Evolutionary conservation across 1,140 invertebrate genomes (phyloP), one percentile per base, ranked within the genome.

Genomic region (Lasioglossum baleicum): DNA sequence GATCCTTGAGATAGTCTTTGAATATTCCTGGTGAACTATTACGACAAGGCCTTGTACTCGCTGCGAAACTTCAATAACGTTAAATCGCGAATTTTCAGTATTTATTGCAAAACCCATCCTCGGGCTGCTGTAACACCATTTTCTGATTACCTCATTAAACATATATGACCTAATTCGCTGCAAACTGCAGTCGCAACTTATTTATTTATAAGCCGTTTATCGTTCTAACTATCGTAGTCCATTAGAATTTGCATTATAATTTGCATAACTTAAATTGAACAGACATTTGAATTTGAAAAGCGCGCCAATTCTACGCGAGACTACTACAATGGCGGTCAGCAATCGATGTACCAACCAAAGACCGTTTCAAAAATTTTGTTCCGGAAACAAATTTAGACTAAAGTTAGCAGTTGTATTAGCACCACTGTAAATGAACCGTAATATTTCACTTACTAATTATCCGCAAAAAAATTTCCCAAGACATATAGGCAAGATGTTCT

Each of bases 1-100:
- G 56, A 51, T 61, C 80, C 83, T 85, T 82, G 84, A 85, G 75
- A 61, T 78, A 84, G 82, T 81, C 75, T 64, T 77, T 70, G 56
- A 77, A 77, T 77, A 51, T 75, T 76, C 26, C 7, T 40, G 67
- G 70, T 77, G 63, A 63, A 70, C 66, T 70, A 63, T 77, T 70
- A 56, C 67, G 60, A 70, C 22, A 69, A 60, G 48, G 20, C 44
- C 26, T 40, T n/a, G 40, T 17, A n/a, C 20, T 48, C 2, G n/a
- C 42, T 64, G 15, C 15, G 42, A 35, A 42, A 53, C 42, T 17
- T 5, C 17, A 65, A 69, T 77, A 77, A 77, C 13, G 20, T 51
- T 40, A 22, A 71, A 76, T 61, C 75, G 69, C 15, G 17, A 22
- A 10, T 51, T 5, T 70, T 26, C 44, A 51, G 48, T 35, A 69